Base-by-base conservation (phyloP, 2,113 vertebrate genomes). In the Hyaena hyaena region DNA sequence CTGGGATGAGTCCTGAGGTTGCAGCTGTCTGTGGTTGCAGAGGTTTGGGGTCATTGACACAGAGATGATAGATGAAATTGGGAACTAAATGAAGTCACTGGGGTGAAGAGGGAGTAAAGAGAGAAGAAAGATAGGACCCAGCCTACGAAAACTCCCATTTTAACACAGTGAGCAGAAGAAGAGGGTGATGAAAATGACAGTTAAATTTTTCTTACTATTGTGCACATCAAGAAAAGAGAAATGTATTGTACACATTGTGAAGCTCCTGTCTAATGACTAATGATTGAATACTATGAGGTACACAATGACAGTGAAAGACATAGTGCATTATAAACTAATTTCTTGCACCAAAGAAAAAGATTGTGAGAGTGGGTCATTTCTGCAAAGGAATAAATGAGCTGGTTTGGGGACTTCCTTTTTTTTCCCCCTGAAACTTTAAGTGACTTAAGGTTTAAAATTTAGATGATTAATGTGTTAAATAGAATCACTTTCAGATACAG, bases 331-430 rank as follows among this genome's bases (percentile, higher is more conserved):
- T 6, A 88, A 77, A 77, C 28, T 81, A 39, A 68, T 50, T 79
- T 94, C 66, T 76, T 87, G 66, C 4, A 86, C 31, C 19, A 82
- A 89, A 90, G 50, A 53, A 94, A 79, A 65, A 96, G 48, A 76
- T n/a, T 55, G 35, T 66, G 11, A 0, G 43, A 73, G 24, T 86
- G 31, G 88, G 90, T 93, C 35, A 82, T 16, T 43, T 94, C 35
- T 93, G 63, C 15, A 92, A 88, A 69, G 74, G 31, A 84, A 74
- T 61, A 10, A n/a, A 7, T 80, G 33, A 71, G 10, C 43, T 66
- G 5, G 3, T 48, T 48, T 58, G 26, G n/a, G 3, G 3, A 39
- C 28, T 82, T 69, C 53, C 55, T 79, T 66, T 84, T 39, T 45
- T 9, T 23, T 23, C 0, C 16, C 16, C 50, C 39, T 65, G 24